A percentile compares a stretch with the other conserved stretches of the same genome.
These are phyloP conservation scores for Ladona fulva DNA, from an alignment of 1,140 invertebrate species.

Conservation along the genomic window DNA sequence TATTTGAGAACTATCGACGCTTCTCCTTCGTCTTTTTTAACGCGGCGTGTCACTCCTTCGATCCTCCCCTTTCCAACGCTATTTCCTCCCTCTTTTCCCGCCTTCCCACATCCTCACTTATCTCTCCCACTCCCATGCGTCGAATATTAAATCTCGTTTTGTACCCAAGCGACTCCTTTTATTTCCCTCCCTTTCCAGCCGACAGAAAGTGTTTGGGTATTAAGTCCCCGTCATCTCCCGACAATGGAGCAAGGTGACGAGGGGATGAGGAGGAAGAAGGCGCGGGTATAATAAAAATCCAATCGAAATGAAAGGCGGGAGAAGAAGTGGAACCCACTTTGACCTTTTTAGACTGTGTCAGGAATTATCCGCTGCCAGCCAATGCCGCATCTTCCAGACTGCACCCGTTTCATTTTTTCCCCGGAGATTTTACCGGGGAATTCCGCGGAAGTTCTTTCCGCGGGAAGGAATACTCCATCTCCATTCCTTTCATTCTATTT, in stretches of 20 bases:
- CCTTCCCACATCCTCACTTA: not conserved
- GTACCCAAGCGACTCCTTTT: not conserved
- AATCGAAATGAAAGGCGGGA: not conserved
- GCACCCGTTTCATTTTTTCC: too few relatives aligned
- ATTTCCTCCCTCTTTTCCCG: not conserved
- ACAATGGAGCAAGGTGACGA: not conserved
- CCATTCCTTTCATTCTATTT: too few relatives aligned
- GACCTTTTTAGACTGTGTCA: not conserved
- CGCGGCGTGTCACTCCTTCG: not conserved
- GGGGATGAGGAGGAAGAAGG: not conserved
- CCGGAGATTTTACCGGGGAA: too few relatives aligned
- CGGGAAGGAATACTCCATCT: too few relatives aligned
- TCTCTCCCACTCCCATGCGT: not conserved
- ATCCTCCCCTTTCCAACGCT: not conserved
- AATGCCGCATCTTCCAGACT: too few relatives aligned
- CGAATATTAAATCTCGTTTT: constrained; percentile 10
- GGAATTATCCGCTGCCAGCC: not conserved
- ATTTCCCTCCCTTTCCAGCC: not conserved
- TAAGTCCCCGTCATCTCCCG: not conserved
- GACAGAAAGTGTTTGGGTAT: not conserved
- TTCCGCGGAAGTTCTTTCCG: too few relatives aligned
- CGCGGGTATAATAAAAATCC: not conserved
- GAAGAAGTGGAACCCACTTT: not conserved
- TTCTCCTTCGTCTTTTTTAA: not conserved
- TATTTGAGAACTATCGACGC: not conserved